Conservation (phyloP, 2,113 vertebrate genomes). For the Smithornis capensis region DNA sequence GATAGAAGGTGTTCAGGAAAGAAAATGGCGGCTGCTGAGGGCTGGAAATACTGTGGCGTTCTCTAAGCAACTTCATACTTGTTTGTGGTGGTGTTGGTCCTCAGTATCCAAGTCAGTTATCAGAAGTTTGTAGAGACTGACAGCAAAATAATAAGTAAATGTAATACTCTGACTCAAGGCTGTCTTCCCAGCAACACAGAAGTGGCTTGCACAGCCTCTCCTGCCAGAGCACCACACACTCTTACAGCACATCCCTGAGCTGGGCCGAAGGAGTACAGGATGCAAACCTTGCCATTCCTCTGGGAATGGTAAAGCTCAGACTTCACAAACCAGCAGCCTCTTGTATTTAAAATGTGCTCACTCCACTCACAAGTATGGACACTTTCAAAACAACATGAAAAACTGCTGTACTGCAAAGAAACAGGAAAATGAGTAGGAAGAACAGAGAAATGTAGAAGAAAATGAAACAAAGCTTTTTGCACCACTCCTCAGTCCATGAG, state of each 20-base stretch:
- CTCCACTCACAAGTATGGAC: background rate
- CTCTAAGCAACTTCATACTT: background rate
- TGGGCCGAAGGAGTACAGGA: background rate
- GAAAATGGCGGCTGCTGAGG: rapidly evolving
- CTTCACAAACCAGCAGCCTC: background rate
- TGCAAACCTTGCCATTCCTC: background rate
- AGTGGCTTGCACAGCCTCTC: background rate
- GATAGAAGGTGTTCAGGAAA: background rate
- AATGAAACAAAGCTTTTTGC: background rate
- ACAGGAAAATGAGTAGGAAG: background rate
- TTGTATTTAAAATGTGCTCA: background rate
- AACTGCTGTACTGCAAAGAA: background rate
- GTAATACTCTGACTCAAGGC: background rate
- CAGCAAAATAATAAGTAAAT: background rate
- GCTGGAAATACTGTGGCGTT: background rate
- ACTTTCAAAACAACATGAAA: background rate
- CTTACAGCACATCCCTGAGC: background rate
- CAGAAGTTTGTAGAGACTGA: background rate
- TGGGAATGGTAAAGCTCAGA: background rate
- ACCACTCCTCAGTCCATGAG: background rate
- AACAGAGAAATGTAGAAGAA: background rate
- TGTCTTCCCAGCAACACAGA: background rate
- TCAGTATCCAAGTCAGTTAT: background rate
- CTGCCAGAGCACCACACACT: background rate
- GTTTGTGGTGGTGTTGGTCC: background rate